A percentile compares a stretch with the other conserved stretches of the same genome.
phyloP scores from a whole-genome alignment of 2,113 vertebrate genomes.

The Sciurus niger region DNA sequence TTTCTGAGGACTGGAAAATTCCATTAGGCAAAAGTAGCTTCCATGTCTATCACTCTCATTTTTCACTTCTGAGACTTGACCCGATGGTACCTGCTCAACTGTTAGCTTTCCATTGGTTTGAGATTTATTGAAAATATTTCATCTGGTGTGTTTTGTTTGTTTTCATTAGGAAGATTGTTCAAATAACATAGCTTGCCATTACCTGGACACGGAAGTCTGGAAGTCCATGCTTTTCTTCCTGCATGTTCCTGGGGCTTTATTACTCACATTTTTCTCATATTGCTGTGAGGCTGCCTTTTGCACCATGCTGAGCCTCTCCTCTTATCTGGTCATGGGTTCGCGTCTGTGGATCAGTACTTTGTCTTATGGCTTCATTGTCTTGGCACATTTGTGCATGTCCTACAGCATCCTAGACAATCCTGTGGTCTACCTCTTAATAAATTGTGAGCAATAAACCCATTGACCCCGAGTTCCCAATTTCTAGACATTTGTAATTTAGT shows the following conservation, averaged over 20 bases:
- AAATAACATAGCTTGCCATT: neutral
- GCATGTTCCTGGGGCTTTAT: neutral
- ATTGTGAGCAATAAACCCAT: neutral
- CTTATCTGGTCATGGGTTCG: neutral
- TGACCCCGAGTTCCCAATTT: neutral
- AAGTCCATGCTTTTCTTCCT: neutral
- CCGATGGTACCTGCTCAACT: neutral
- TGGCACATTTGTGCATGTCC: neutral
- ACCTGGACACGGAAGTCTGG: neutral
- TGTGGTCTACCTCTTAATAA: neutral
- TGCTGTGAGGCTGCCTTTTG: neutral
- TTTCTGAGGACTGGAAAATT: constrained; percentile 2
- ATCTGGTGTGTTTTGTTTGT: neutral
- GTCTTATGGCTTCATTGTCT: neutral
- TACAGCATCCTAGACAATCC: neutral
- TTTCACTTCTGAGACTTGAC: neutral
- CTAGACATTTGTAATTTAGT: neutral
- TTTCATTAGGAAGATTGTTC: neutral
- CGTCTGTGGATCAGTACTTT: neutral
- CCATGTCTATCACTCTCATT: neutral
- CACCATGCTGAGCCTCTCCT: neutral
- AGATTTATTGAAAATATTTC: neutral
- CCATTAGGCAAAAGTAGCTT: neutral
- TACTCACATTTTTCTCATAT: neutral
- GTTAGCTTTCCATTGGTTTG: neutral